phyloP scores from a whole-genome alignment of 2,888 invertebrate species.

The Amiota communis region DNA sequence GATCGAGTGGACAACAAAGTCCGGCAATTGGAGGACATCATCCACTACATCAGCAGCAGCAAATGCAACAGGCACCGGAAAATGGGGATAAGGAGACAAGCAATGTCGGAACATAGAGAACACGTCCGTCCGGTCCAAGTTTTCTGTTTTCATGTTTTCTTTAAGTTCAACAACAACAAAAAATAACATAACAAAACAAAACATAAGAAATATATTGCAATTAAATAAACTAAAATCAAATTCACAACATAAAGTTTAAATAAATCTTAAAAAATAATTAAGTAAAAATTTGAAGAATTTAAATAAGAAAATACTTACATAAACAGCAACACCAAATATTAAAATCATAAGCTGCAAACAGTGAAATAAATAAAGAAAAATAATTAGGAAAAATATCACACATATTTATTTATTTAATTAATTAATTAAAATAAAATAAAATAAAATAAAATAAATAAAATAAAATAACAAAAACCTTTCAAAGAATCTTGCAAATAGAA shows the following conservation, averaged over 20 bases:
- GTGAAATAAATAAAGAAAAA: not conserved
- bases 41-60: slow-evolving; percentile 46
- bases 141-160: slow-evolving; percentile 74
- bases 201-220: slow-evolving; percentile 30
- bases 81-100: slow-evolving; percentile 75
- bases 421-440: too few relatives aligned
- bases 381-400: not conserved
- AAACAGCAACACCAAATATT: too few relatives aligned
- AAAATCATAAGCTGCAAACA: not conserved
- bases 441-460: too few relatives aligned
- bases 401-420: not conserved
- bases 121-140: slow-evolving; percentile 73
- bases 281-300: too few relatives aligned
- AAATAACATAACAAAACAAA: slow-evolving; percentile 36
- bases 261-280: not conserved
- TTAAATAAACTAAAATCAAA: slow-evolving; percentile 18
- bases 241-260: slow-evolving; percentile 16
- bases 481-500: not conserved
- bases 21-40: slow-evolving; percentile 39
- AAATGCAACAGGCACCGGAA: slow-evolving; percentile 73
- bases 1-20: slow-evolving; percentile 29
- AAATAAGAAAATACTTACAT: too few relatives aligned
- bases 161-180: slow-evolving; percentile 50
- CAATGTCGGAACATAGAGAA: slow-evolving; percentile 67
- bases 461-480: slow-evolving; percentile 6